Conservation (phyloP, 2,113 vertebrate genomes). For the Chunga burmeisteri region DNA sequence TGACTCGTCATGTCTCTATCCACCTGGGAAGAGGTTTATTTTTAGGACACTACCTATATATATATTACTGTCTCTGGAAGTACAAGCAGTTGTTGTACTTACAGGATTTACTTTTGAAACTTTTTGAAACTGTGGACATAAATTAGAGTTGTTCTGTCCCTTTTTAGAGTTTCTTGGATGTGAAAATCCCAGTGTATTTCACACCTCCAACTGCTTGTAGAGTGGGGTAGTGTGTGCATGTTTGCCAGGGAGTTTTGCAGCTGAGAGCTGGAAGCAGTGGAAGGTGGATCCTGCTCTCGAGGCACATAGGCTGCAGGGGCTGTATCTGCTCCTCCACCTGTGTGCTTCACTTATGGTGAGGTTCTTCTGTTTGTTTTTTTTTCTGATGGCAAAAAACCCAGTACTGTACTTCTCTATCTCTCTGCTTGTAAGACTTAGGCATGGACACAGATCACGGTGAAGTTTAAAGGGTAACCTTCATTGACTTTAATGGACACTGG, state of each 20-base stretch:
- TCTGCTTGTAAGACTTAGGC: not conserved
- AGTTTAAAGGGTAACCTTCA: not conserved
- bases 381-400: not conserved
- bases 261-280: not conserved
- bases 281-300: not conserved
- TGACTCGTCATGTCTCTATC: not conserved
- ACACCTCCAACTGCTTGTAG: not conserved
- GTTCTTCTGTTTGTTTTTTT: not conserved
- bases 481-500: not conserved
- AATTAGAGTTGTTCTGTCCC: not conserved
- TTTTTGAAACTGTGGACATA: not conserved
- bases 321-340: rapidly evolving
- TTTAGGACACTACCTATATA: conserved; percentile 2
- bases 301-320: not conserved
- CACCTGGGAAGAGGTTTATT: not conserved
- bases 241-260: not conserved
- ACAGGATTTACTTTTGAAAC: not conserved
- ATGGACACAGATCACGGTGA: not conserved
- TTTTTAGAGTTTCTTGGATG: not conserved
- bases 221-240: too few species aligned
- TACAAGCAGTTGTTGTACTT: not conserved
- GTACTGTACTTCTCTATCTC: not conserved
- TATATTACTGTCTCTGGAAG: not conserved
- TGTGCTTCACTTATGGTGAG: not conserved
- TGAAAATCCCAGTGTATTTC: not conserved